Base-by-base conservation (phyloP, 2,888 invertebrate species). In the Caenorhabditis becei region DNA sequence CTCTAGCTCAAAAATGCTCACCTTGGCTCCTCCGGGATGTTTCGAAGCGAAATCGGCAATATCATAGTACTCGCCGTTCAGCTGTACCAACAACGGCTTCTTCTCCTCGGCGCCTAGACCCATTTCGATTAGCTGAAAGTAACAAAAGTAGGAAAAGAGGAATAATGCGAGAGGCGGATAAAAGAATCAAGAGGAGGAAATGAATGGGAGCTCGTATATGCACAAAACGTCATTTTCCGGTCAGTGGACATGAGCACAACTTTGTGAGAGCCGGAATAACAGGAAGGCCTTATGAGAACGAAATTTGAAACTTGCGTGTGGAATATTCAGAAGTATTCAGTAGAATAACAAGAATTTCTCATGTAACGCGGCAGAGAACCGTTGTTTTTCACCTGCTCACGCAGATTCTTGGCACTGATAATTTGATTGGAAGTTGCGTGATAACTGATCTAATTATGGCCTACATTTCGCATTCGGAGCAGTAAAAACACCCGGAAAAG, bases 1-100 rank as follows among this genome's bases (percentile, higher is more conserved):
- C n/a, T 10, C 23, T 59, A 47, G 41, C 23, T 16, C 61, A 65
- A 32, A 51, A 51, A 49, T n/a, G 14, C 18, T n/a, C 2, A 87
- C 87, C 74, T 91, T 89, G 23, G 79, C 79, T 24, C 91, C 91
- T 54, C 91, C 91, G 1, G 90, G 90, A 77, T 91, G 90, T 59
- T 88, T 90, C 11, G 75, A 56, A 0, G 88, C 88, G 69, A 91
- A 91, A 32, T 78, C 65, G 8, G 85, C 82, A 24, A 91, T 83
- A 70, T 91, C 89, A 70, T 88, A 91, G 20, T 88, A 77, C 51
- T 83, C 77, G 1, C 86, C 88, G 18, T 87, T 71, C 16, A 87
- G 66, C 26, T 86, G 82, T 14, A 90, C 75, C 24, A 89, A 74
- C 26, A 90, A 66, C 37, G 89, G 89, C 41, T 80, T 86, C 56